Evolutionary conservation across 2,113 vertebrate genomes (phyloP), one percentile per base, ranked within the genome.

Genomic region (Hoplias malabaricus): DNA sequence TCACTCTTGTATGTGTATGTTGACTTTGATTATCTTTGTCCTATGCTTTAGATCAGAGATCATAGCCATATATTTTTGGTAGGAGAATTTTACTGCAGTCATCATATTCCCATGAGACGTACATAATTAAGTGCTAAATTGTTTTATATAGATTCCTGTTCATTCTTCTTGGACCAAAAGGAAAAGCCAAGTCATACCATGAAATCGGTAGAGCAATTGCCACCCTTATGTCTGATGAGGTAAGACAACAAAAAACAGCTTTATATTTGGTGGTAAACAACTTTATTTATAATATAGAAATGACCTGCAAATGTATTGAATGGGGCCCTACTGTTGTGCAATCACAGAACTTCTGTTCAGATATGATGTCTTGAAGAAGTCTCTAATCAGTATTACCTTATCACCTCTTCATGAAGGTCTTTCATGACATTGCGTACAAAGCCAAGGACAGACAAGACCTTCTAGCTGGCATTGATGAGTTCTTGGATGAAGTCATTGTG

Each of bases 351-450:
- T 46, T 42, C 19, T 70, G 6, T 4, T 79, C 36, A 36, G 8
- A 69, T 54, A 31, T 46, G 65, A 43, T 13, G 1, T 43, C 5
- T 77, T 25, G 38, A 40, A 73, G 11, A 66, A 67, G 33, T 31
- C 14, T 43, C 50, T 84, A 33, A 78, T 79, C 33, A 36, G 1
- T 1, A 59, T 77, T 42, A 48, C 16, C 46, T 48, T 19, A 48
- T 48, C 48, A 23, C n/a, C 33, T 84, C 46, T 79, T 34, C 80
- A n/a, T 82, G 40, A 84, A 99, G 98, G 93, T 99, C 0, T 99
- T 99, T 85, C 98, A 98, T 23, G 98, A 99, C 87, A 98, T 99
- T 69, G 98, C 97, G 16, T 99, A 99, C 77, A 99, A 99, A 90
- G 97, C 98, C 69, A 98, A 96, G 92, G 95, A 99, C 86, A 92